Evolutionary conservation across 2,888 invertebrate genomes (phyloP), one percentile per base, ranked within the genome.

Genomic region (Fragum sueziense): DNA sequence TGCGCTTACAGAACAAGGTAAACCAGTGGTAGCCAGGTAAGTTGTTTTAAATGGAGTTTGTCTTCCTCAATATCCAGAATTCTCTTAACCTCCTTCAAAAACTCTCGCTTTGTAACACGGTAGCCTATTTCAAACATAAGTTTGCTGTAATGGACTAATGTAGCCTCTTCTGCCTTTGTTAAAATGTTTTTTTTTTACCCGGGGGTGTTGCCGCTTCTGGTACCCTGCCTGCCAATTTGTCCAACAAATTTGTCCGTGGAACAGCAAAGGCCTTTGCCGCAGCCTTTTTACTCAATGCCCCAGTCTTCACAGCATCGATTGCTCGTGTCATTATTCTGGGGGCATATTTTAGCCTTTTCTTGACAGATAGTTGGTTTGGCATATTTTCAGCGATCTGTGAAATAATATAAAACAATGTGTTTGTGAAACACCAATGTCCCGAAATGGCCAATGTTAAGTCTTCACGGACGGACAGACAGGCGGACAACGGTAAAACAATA

Each of bases 81-180:
- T 9, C 37, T 11, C 52, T 75, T 79, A 0, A 79, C 75, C 22
- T 79, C 72, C 14, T 20, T 25, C 0, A 29, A 31, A 17, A 69
- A 41, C 31, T 75, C 68, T 2, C 20, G 22, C 31, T 34, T 37
- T 14, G 59, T 71, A 27, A 74, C 27, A 3, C 71, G 79, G 37
- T 75, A 71, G 0, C 71, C 75, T 29, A 71, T 69, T n/a, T 68
- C 69, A 25, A 25, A 22, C 79, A 75, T 75, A 0, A 75, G 41
- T 11, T 67, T 62, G 0, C 22, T 11, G 31, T 74, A 79, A 2
- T 25, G 29, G 0, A 79, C 75, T 27, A 79, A n/a, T 6, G 54
- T 52, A 20, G 2, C 7, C 22, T 75, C 79, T 33, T 79, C 75
- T 17, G 67, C 71, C 1, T 6, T n/a, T 33, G 77, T 62, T 0